Evolutionary conservation across 2,797 vertebrate genomes (phyloP), one percentile per base, ranked within the genome.

Genomic region (Lycodopsis pacificus): DNA sequence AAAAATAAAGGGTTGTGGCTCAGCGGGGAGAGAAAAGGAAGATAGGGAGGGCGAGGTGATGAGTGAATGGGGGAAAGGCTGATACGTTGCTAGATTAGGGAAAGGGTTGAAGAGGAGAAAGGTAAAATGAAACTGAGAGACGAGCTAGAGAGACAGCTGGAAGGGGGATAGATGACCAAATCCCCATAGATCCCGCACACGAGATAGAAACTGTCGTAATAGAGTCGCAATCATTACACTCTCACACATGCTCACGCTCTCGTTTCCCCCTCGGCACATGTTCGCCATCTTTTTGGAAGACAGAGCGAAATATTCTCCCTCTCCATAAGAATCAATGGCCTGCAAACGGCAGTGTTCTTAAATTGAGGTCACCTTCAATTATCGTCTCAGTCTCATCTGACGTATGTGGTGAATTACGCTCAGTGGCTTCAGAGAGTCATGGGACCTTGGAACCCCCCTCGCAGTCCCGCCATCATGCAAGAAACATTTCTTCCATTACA

Each of bases 321-420:
- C 79, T 83, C 82, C 65, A 48, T 44, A 44, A 54, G 82, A 91
- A 79, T 78, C 84, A 82, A 76, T 85, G 81, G 58, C 80, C 67
- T 65, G 44, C 63, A 83, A 83, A 80, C 74, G 74, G 89, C 79
- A 40, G 57, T 15, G 68, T 69, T 84, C 81, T 77, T 67, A 90
- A 88, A 93, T 91, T 90, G 87, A 82, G 89, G 90, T 93, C 91
- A 90, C 77, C 80, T 89, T 88, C 77, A 92, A 89, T 91, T 88
- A 89, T 79, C 74, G 49, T 88, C 71, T 44, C 54, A 38, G 71
- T 77, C 83, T 83, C 42, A 19, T 77, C 32, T 88, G 85, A 88
- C 85, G 76, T 73, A 71, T 57, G 65, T 74, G 72, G 42, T 86
- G 82, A 89, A 90, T 90, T 89, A 86, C 61, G 32, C 64, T 79